Evolutionary conservation across 53 echinoderm and acorn worm species (phyloP), one percentile per base, ranked within the genome.

Genomic region (Antedon mediterranea): DNA sequence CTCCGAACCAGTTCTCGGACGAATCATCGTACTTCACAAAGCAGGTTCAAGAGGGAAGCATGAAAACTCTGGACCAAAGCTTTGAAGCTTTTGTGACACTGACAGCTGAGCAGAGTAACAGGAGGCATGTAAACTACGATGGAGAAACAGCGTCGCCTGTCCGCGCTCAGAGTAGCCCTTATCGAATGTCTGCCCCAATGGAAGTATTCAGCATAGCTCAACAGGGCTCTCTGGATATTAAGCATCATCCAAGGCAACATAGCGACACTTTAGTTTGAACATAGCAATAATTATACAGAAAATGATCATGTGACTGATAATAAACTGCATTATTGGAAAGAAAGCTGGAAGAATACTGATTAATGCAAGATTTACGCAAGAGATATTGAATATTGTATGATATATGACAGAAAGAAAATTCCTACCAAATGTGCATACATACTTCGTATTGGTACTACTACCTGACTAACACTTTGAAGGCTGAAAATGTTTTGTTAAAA

Each of bases 71-170:
- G 71, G 92, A 95, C 73, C 89, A 95, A 84, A 95, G 97, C 79
- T 95, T 95, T 81, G 97, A 95, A 79, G 92, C 92, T 86, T 95
- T 91, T 76, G 92, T 95, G 76, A 86, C 85, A 77, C 43, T 84
- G 32, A 88, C 91, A 73, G 94, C 86, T 75, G 94, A 90, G 71
- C 94, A 93, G 94, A 82, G 90, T 27, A 88, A 91, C 77, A 82
- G 78, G 71, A 84, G 90, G 20, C 26, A 57, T 18, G 57, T 57
- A 2, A 57, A 57, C 27, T 74, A 78, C 43, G 76, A 79, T 23
- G 75, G 79, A 34, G 87, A 87, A 34, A 84, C 88, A 75, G 88
- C 89, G 34, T 85, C 86, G 4, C 80, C 89, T 71, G 82, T 87
- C 3, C 90, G 90, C 43, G 78, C 89, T 0, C 57, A 57, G 57